A percentile compares a stretch with the other conserved stretches of the same genome.
These are phyloP conservation scores for Heliornis fulica DNA, from an alignment of 2,113 vertebrate genomes.

Conservation along the genomic window DNA sequence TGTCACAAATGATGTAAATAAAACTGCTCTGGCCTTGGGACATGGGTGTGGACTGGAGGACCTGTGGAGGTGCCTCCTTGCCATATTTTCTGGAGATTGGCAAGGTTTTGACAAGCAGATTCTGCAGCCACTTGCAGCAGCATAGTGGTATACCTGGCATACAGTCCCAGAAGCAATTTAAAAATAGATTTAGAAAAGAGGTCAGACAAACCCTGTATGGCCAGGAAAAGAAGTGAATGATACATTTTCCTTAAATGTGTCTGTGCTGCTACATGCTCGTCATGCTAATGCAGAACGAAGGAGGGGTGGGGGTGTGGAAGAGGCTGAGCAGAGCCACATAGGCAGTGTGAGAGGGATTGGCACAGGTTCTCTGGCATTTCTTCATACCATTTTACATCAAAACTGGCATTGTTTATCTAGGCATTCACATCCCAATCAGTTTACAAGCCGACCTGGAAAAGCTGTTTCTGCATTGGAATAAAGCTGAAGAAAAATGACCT, in stretches of 20 bases:
- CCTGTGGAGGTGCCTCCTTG: background rate
- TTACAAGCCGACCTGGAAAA: background rate
- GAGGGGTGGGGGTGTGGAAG: fast-evolving
- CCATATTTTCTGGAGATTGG: background rate
- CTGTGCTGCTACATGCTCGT: background rate
- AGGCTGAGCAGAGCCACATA: background rate
- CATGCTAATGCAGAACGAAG: background rate
- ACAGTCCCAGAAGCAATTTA: constrained; percentile 50
- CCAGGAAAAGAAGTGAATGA: constrained; percentile 65
- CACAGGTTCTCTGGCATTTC: background rate
- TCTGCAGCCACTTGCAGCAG: background rate
- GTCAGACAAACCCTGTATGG: constrained; percentile 60
- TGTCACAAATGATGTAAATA: background rate
- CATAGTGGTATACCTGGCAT: constrained; percentile 57
- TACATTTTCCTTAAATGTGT: constrained; percentile 27
- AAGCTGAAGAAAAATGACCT: background rate
- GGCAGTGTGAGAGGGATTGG: background rate
- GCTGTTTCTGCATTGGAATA: background rate
- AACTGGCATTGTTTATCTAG: background rate
- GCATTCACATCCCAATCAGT: background rate
- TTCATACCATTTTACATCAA: background rate
- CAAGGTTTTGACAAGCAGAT: background rate
- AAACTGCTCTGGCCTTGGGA: background rate
- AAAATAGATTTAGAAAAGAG: constrained; percentile 75
- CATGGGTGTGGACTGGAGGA: background rate